Base-by-base conservation (phyloP, 2,797 vertebrate species). In the Arrhamphus sclerolepis region DNA sequence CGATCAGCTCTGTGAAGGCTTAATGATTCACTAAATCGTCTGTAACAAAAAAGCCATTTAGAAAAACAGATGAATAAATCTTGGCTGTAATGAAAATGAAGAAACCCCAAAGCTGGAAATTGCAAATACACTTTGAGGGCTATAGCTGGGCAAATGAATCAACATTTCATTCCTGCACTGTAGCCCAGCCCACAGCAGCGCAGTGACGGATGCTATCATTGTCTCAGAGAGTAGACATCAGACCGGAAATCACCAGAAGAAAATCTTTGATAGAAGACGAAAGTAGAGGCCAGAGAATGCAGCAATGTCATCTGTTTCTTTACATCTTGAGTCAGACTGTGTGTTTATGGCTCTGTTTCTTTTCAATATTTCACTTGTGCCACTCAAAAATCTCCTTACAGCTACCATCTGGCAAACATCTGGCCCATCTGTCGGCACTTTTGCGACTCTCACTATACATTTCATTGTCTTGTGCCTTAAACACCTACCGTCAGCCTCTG, bases 1-100 rank as follows among this genome's bases (percentile, higher is more conserved):
- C 49, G 29, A 85, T 78, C 62, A 47, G 63, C 57, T 50, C 42
- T 13, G 53, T 31, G 64, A 85, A 66, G 65, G 61, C 63, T 70
- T 82, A 83, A 86, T 74, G 80, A 77, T 70, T 81, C 75, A 62
- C 48, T 76, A 71, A 88, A 81, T 72, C 55, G 73, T 70, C 68
- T 54, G 13, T 53, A 72, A 78, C 63, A 64, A 62, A 63, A 63
- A 75, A 76, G 55, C 56, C 62, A 69, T 83, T 85, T 59, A 48
- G 59, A 70, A 63, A 65, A 78, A 66, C 31, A 61, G 70, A 69
- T 65, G 71, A 84, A 83, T 74, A 72, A 72, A 85, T 83, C 75
- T 65, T 26, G 11, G 28, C 58, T 22, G 42, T 63, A 77, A 81
- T 77, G 80, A 75, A 70, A 72, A 63, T 26, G 42, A 62, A 59